A percentile compares a stretch with the other conserved stretches of the same genome.
These are phyloP conservation scores for Bos taurus DNA, from an alignment of 2,113 vertebrate species.

Conservation along the genomic window ARS-UCD2.0 NW_020192292.1:3755501-3756000, in stretches of 20 bases:
- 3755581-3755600: conserved; percentile 17
- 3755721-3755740: background rate
- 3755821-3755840: background rate
- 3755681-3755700: conserved; percentile 1
- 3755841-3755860: background rate
- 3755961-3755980: background rate
- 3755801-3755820: background rate
- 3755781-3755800: conserved; percentile 13
- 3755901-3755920: background rate
- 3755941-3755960: background rate
- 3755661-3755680: background rate
- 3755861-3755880: background rate
- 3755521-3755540: background rate
- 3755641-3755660: background rate
- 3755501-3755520: background rate
- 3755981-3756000: background rate
- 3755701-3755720: background rate
- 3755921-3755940: background rate
- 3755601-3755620: conserved; percentile 25
- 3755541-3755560: background rate
- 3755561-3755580: background rate
- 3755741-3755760: background rate
- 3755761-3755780: background rate
- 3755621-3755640: conserved; percentile 42
- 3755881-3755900: background rate